A percentile compares a stretch with the other conserved stretches of the same genome.
Evolutionary conservation across 2,888 invertebrate genomes (phyloP).

Genomic region (Ophion slaviceki): DNA sequence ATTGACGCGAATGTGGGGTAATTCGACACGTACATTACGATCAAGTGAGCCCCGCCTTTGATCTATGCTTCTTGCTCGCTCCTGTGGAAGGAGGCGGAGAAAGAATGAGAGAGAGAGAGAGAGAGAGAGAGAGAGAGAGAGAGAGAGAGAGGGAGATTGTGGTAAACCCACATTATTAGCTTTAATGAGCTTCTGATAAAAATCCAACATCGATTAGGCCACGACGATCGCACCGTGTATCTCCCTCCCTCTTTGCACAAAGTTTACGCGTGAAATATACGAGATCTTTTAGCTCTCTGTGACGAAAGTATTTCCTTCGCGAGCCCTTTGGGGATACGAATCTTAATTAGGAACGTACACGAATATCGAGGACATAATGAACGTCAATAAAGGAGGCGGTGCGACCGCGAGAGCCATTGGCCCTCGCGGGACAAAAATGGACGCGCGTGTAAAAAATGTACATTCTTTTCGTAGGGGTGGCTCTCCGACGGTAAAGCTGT

Average conservation of each 20-base stretch:
- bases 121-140: conserved; percentile 43
- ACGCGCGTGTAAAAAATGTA: too few relatives aligned
- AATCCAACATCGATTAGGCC: conserved; percentile 77
- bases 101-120: background rate
- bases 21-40: conserved; percentile 47
- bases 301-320: conserved; percentile 26
- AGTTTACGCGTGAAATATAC: conserved; percentile 9
- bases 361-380: background rate
- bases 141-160: conserved; percentile 71
- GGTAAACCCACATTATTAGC: conserved; percentile 82
- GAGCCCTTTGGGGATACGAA: background rate
- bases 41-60: conserved; percentile 46
- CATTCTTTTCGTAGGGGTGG: too few relatives aligned
- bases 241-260: background rate
- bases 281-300: conserved; percentile 18
- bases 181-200: conserved; percentile 78
- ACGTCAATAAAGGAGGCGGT: background rate
- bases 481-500: too few relatives aligned
- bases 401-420: background rate
- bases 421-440: background rate
- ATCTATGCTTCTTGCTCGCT: conserved; percentile 37
- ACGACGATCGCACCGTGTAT: conserved; percentile 66
- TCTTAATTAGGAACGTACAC: background rate
- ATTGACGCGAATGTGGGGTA: conserved; percentile 31
- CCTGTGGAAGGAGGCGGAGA: conserved; percentile 39